Base-by-base conservation (phyloP, 1,140 invertebrate species). In the Zaprionus capensis region DNA sequence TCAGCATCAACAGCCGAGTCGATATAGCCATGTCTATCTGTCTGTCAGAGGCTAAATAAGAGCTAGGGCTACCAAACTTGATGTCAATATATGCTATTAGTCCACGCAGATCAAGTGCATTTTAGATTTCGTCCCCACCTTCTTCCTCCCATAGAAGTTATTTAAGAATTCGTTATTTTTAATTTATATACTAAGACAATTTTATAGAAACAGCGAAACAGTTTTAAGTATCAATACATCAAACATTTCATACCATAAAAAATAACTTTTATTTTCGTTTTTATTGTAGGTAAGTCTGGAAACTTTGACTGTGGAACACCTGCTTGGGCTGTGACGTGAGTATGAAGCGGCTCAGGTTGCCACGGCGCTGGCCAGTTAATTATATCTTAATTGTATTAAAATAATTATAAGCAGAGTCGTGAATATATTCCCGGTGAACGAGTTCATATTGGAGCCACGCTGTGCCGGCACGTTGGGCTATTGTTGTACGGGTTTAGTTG, bases 301-400 rank as follows among this genome's bases (percentile, higher is more conserved):
- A 15, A 41, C 38, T 51, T 51, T 38, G 36, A 36, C 34, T 9
- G 14, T 46, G 5, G 41, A 46, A 46, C 41, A 56, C 15, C 5
- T 20, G 22, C 11, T 4, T 26, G 5, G 3, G 56, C 46, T 44
- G 31, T 26, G 36, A 11, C 49, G 76, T 80, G 55, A 87, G 83
- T 88, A 84, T 71, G 51, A 75, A 74, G 64, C 67, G 73, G 76
- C 76, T 71, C 57, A 68, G 71, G 11, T n/a, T n/a, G 53, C 26
- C 53, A 12, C 41, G 41, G 14, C 17, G 56, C 56, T 69, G n/a
- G 69, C 58, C 56, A 69, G 73, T 76, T 83, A 80, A 80, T 87
- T 88, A 87, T 83, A 75, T 68, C 76, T 88, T 88, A 73, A 84
- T 81, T 78, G 68, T 67, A 87, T 87, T 88, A 78, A 84, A 87